Conservation (phyloP, 2,888 invertebrate species). For the Rosalia funebris region DNA sequence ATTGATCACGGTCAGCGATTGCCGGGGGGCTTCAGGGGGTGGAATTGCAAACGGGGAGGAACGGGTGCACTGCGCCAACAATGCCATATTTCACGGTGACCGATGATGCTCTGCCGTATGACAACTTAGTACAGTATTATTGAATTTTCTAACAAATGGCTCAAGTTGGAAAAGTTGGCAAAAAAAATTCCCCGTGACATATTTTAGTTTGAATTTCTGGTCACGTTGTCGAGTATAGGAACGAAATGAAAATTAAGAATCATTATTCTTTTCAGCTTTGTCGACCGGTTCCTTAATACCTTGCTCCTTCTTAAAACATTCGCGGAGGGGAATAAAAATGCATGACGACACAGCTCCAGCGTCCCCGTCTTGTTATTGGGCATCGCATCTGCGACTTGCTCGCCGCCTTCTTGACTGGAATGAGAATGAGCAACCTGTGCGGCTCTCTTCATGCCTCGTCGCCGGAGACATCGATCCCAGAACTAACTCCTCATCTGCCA, state of each 20-base stretch:
- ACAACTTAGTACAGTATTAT: conserved; percentile 64
- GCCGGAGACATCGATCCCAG: conserved; percentile 40
- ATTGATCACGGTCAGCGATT: conserved; percentile 56
- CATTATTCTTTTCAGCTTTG: conserved; percentile 66
- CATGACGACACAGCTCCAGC: conserved; percentile 55
- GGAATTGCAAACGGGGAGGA: conserved; percentile 13
- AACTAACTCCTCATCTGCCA: conserved; percentile 30
- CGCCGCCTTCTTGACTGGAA: conserved; percentile 58
- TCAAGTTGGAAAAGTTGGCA: conserved; percentile 60
- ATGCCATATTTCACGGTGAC: conserved; percentile 62
- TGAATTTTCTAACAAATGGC: conserved; percentile 65
- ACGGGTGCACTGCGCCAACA: conserved; percentile 37
- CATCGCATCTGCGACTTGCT: conserved; percentile 61
- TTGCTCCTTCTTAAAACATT: conserved; percentile 62
- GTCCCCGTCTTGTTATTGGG: conserved; percentile 49
- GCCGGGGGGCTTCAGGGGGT: conserved; percentile 32
- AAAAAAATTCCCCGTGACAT: conserved; percentile 62
- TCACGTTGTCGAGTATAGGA: conserved; percentile 64
- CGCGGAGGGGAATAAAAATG: conserved; percentile 63
- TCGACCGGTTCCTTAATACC: conserved; percentile 63
- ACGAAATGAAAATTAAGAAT: conserved; percentile 67
- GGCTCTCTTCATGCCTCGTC: conserved; percentile 47
- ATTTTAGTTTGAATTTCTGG: conserved; percentile 61
- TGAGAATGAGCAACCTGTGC: conserved; percentile 56
- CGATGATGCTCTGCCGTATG: conserved; percentile 63